phyloP scores from a whole-genome alignment of 2,797 vertebrate species.

The Sphenodon punctatus region DNA sequence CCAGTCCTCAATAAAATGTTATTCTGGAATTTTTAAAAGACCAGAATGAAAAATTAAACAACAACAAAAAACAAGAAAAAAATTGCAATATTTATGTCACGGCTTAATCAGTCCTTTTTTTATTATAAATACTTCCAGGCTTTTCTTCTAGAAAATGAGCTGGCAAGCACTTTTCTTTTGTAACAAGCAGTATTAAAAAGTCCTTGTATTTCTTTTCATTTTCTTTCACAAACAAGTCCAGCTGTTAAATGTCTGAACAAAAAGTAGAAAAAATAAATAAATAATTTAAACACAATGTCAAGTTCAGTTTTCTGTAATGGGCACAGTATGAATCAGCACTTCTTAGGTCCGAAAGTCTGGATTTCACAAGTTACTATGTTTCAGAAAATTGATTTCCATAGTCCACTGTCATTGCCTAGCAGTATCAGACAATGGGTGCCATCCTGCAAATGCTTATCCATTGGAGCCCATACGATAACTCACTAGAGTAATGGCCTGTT shows the following conservation, averaged over 20 bases:
- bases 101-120: neutral
- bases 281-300: conserved; percentile 41
- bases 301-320: conserved; percentile 28
- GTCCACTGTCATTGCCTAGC: too few relatives aligned
- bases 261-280: conserved; percentile 37
- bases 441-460: too few relatives aligned
- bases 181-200: neutral
- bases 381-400: neutral
- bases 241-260: conserved; percentile 59
- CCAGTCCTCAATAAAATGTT: neutral
- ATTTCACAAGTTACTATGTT: neutral
- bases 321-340: neutral
- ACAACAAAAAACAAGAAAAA: neutral
- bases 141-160: neutral
- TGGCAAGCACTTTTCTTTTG: neutral
- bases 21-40: neutral
- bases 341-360: neutral
- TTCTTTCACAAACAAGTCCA: conserved; percentile 8
- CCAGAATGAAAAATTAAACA: neutral
- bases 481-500: too few relatives aligned
- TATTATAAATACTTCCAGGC: neutral
- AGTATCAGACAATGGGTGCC: too few relatives aligned
- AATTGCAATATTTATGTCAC: neutral
- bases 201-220: conserved; percentile 3
- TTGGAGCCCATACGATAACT: too few relatives aligned